phyloP scores from a whole-genome alignment of 2,113 vertebrate species.

The Mesocricetus auratus region DNA sequence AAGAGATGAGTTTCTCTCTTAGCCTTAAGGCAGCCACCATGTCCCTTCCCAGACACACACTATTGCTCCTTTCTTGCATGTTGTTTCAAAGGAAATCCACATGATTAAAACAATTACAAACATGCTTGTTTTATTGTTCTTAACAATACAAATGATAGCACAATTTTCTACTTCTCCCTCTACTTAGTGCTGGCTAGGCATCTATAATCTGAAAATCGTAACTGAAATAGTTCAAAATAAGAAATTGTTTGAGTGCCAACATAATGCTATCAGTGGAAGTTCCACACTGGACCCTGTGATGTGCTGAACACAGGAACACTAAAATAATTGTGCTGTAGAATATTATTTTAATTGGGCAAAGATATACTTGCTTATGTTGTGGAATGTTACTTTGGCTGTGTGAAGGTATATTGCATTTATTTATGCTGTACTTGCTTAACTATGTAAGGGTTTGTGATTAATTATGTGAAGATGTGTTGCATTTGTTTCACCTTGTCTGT shows the following conservation, averaged over 20 bases:
- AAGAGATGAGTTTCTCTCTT: background rate
- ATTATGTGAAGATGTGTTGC: background rate
- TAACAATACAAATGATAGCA: background rate
- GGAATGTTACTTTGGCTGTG: too few relatives aligned
- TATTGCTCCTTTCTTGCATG: background rate
- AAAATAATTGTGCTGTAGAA: background rate
- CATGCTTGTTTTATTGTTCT: background rate
- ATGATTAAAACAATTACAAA: background rate
- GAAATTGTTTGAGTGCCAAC: background rate
- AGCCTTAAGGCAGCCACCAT: background rate
- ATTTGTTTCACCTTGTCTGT: background rate
- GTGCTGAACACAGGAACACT: background rate
- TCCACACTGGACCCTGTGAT: background rate
- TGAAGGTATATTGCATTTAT: too few relatives aligned
- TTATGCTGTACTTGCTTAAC: too few relatives aligned
- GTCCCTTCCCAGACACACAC: background rate
- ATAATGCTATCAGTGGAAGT: background rate
- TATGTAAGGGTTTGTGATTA: too few relatives aligned
- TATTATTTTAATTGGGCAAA: background rate
- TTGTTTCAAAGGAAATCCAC: conserved; percentile 16
- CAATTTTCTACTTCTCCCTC: background rate
- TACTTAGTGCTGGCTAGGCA: too few relatives aligned
- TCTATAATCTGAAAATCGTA: background rate
- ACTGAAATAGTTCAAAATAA: background rate
- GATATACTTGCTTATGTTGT: background rate